Evolutionary conservation across 2,888 invertebrate genomes (phyloP).

Genomic region (Acleris holmiana): DNA sequence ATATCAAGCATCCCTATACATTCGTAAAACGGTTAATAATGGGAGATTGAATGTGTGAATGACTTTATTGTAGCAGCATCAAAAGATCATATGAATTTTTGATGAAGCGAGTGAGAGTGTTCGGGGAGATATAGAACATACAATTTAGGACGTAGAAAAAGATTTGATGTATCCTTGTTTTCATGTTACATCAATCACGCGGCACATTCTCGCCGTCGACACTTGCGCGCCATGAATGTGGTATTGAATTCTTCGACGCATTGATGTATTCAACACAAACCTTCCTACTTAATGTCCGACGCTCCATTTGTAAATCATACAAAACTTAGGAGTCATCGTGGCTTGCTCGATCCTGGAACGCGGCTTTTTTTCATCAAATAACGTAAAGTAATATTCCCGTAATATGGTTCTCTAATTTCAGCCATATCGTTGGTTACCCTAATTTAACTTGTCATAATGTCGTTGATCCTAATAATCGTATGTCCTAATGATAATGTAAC

Average conservation of each 20-base stretch:
- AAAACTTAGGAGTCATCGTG: slow-evolving; percentile 50
- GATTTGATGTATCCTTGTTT: slow-evolving; percentile 67
- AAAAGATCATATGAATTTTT: slow-evolving; percentile 29
- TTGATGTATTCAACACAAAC: slow-evolving; percentile 70
- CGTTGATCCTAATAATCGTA: too few species aligned
- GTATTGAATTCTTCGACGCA: slow-evolving; percentile 67
- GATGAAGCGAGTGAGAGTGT: slow-evolving; percentile 39
- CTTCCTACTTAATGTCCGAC: slow-evolving; percentile 62
- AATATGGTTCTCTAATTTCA: too few species aligned
- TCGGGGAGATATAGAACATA: slow-evolving; percentile 49
- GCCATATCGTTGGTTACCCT: too few species aligned
- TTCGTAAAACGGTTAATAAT: slow-evolving; percentile 14
- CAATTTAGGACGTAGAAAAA: slow-evolving; percentile 59
- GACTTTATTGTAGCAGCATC: slow-evolving; percentile 22
- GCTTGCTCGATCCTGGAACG: neutral
- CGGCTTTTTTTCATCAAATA: neutral
- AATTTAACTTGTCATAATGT: too few species aligned
- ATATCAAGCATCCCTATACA: neutral
- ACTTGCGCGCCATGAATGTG: slow-evolving; percentile 70
- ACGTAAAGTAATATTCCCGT: neutral
- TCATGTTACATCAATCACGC: slow-evolving; percentile 70
- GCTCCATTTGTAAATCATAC: slow-evolving; percentile 51
- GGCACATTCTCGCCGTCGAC: slow-evolving; percentile 62
- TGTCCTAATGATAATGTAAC: too few species aligned
- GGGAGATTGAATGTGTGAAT: slow-evolving; percentile 25